Evolutionary conservation across 2,888 invertebrate genomes (phyloP).

Genomic region (Itoplectis maculator): DNA sequence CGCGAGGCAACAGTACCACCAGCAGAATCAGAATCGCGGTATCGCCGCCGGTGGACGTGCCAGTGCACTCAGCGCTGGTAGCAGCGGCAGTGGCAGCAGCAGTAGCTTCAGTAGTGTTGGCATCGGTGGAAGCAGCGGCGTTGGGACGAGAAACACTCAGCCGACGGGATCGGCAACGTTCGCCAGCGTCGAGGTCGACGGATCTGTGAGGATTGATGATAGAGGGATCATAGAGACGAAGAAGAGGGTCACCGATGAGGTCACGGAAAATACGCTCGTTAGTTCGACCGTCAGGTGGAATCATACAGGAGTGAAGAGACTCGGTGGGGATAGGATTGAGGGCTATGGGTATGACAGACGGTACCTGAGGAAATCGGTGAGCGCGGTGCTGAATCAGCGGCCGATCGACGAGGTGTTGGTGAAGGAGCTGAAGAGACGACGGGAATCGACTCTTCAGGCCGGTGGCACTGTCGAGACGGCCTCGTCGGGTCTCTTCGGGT

Average conservation of each 20-base stretch:
- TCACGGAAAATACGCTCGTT: constrained; percentile 32
- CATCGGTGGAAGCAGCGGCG: constrained; percentile 6
- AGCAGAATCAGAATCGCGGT: constrained; percentile 49
- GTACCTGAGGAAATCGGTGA: constrained; percentile 75
- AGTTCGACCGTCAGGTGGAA: constrained; percentile 75
- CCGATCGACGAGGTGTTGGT: constrained; percentile 59
- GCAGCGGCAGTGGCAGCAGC: background rate
- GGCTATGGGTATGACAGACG: constrained; percentile 69
- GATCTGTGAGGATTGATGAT: constrained; percentile 25
- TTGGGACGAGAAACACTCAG: constrained; percentile 50
- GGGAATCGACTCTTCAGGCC: constrained; percentile 37
- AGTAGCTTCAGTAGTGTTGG: background rate
- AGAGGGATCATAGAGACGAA: background rate
- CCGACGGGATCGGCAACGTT: constrained; percentile 33
- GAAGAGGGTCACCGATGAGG: constrained; percentile 4
- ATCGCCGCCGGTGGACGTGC: constrained; percentile 22
- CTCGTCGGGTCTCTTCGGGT: background rate
- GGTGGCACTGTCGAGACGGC: constrained; percentile 4
- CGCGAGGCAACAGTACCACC: constrained; percentile 46
- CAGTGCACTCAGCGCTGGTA: constrained; percentile 23
- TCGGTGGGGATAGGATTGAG: constrained; percentile 54
- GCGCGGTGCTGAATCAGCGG: constrained; percentile 78
- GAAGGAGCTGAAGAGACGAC: constrained; percentile 59
- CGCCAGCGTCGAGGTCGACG: constrained; percentile 35
- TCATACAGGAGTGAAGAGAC: constrained; percentile 61